phyloP scores from a whole-genome alignment of 2,113 vertebrate species.

The Dolichotis patagonum region DNA sequence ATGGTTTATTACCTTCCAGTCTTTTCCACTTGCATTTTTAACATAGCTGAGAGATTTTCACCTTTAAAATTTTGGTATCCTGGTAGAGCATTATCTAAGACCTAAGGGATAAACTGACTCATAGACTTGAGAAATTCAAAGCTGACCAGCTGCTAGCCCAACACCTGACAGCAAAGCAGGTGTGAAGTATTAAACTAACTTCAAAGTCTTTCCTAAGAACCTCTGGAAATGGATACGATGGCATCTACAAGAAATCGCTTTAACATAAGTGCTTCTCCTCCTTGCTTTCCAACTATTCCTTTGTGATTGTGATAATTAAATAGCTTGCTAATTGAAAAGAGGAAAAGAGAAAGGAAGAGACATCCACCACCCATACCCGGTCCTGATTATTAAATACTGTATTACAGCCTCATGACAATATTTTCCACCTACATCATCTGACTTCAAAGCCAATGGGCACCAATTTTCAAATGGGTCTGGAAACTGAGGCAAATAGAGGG shows the following conservation, averaged over 20 bases:
- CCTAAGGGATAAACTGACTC: slow-evolving; percentile 25
- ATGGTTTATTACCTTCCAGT: neutral
- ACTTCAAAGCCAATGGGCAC: neutral
- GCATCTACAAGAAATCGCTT: slow-evolving; percentile 23
- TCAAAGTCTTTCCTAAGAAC: slow-evolving; percentile 61
- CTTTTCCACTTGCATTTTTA: slow-evolving; percentile 56
- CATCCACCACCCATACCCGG: neutral
- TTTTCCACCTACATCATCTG: neutral
- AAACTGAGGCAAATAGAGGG: neutral
- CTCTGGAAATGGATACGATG: slow-evolving; percentile 34
- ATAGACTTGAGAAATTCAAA: slow-evolving; percentile 51
- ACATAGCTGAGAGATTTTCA: slow-evolving; percentile 52
- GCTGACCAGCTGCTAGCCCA: neutral
- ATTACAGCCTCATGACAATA: neutral
- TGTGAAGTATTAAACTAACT: slow-evolving; percentile 48
- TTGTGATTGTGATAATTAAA: slow-evolving; percentile 12
- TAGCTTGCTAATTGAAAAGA: neutral
- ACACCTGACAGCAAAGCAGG: slow-evolving; percentile 56
- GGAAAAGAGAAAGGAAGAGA: neutral
- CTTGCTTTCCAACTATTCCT: neutral
- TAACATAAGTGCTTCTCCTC: slow-evolving; percentile 22
- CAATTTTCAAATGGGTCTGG: neutral
- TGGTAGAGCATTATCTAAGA: slow-evolving; percentile 50
- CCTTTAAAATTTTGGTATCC: slow-evolving; percentile 52
- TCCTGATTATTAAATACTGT: neutral